phyloP scores from a whole-genome alignment of 2,113 vertebrate genomes.

The Atractosteus spatula region DNA sequence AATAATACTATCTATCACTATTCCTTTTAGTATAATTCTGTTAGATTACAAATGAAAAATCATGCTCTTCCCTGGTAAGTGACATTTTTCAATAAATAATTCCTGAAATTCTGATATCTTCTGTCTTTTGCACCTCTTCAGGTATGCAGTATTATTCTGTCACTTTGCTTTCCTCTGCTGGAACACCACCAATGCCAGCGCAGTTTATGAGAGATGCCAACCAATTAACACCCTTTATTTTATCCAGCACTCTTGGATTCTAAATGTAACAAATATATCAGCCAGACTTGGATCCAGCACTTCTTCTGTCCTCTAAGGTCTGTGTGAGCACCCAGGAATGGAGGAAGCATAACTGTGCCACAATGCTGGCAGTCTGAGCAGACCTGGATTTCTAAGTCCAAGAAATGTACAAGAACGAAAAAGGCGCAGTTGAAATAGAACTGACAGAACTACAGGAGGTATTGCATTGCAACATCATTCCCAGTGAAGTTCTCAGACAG shows the following conservation, averaged over 20 bases:
- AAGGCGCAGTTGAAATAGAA: conserved; percentile 10
- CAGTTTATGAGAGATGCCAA: conserved; percentile 40
- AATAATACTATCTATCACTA: background rate
- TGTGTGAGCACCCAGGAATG: conserved; percentile 30
- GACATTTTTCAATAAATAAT: conserved; percentile 15
- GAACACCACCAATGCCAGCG: conserved; percentile 32
- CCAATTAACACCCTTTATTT: conserved; percentile 52
- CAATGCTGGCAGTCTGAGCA: conserved; percentile 24
- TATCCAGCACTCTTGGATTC: conserved; percentile 40
- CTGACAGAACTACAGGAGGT: background rate
- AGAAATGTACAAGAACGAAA: too few relatives aligned
- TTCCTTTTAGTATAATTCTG: background rate
- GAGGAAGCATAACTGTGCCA: conserved; percentile 26
- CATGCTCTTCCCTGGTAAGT: conserved; percentile 22
- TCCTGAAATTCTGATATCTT: conserved; percentile 17
- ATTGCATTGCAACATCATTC: background rate
- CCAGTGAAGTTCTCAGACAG: background rate
- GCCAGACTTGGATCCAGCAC: conserved; percentile 38
- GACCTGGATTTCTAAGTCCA: conserved; percentile 5
- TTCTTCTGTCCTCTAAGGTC: conserved; percentile 38
- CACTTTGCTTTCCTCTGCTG: conserved; percentile 31
- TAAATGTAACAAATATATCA: conserved; percentile 26
- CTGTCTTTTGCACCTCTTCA: conserved; percentile 14
- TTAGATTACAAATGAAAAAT: conserved; percentile 19
- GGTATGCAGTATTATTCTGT: conserved; percentile 18